Evolutionary conservation across 2,888 invertebrate species (phyloP).

Genomic region (Latheticus oryzae): DNA sequence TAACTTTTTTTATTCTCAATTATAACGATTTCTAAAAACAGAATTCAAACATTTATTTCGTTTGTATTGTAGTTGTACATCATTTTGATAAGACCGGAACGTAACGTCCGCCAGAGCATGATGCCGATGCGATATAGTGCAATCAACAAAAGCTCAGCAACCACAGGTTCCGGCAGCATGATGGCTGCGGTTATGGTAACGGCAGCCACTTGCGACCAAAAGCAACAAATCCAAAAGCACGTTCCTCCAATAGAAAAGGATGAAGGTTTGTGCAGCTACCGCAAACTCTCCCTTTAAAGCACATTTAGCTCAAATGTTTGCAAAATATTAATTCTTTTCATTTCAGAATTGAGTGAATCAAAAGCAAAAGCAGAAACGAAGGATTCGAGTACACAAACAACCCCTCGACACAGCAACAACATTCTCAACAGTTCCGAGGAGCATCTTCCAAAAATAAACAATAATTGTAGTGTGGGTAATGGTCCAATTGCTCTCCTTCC

Average conservation of each 20-base stretch:
- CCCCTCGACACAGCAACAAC: conserved; percentile 52
- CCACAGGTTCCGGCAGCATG: conserved; percentile 73
- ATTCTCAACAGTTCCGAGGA: conserved; percentile 55
- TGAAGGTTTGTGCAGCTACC: conserved; percentile 41
- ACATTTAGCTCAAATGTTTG: conserved; percentile 18
- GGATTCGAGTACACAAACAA: conserved; percentile 63
- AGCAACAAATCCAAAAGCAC: conserved; percentile 74
- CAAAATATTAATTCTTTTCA: conserved; percentile 2
- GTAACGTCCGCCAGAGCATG: conserved; percentile 89
- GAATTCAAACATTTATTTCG: conserved; percentile 32
- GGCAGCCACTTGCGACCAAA: conserved; percentile 76
- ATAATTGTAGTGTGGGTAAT: conserved; percentile 62
- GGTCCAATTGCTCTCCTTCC: conserved; percentile 60
- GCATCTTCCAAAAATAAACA: conserved; percentile 60
- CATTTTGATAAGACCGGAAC: conserved; percentile 88
- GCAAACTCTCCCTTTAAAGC: not conserved
- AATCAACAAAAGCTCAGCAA: conserved; percentile 72
- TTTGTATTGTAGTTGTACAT: conserved; percentile 93
- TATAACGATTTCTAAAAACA: not conserved
- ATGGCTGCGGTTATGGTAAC: conserved; percentile 77
- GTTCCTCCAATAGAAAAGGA: conserved; percentile 66
- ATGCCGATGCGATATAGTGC: conserved; percentile 78
- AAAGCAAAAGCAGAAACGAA: conserved; percentile 57
- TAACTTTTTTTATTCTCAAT: no score
- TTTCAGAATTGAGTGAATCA: conserved; percentile 42